Evolutionary conservation across 2,113 vertebrate genomes (phyloP).

Genomic region (Dasyurus viverrinus): DNA sequence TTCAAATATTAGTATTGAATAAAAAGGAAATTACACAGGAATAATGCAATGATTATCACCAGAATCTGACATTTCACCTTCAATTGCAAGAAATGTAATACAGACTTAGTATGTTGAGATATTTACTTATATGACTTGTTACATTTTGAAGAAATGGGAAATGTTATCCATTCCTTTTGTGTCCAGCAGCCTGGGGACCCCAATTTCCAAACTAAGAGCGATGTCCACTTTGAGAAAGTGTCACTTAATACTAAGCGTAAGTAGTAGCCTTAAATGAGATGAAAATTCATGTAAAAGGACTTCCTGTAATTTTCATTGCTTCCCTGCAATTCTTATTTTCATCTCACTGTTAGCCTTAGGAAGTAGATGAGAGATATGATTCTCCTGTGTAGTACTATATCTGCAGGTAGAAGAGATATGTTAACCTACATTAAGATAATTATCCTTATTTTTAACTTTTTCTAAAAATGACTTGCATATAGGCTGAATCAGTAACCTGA

Average conservation of each 20-base stretch:
- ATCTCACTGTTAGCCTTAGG: not conserved
- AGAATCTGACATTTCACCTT: not conserved
- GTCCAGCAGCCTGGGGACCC: no score
- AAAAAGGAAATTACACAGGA: not conserved
- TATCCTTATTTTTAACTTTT: not conserved
- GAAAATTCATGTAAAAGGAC: not conserved
- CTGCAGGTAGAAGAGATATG: no score
- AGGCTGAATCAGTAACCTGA: not conserved
- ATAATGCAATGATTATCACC: not conserved
- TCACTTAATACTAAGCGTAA: not conserved
- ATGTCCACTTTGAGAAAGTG: not conserved
- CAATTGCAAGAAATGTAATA: not conserved
- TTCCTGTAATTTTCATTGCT: not conserved
- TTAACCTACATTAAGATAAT: not conserved
- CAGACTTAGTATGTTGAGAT: not conserved
- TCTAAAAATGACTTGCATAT: not conserved
- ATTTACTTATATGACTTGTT: not conserved
- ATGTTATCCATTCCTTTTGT: not conserved
- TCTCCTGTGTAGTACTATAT: no score
- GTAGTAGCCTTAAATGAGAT: not conserved
- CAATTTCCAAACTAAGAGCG: not conserved
- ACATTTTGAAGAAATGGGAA: not conserved
- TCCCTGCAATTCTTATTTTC: not conserved
- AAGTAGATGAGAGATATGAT: not conserved
- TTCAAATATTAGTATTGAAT: not conserved